phyloP scores from a whole-genome alignment of 2,113 vertebrate species.

The Epinephelus fuscoguttatus region DNA sequence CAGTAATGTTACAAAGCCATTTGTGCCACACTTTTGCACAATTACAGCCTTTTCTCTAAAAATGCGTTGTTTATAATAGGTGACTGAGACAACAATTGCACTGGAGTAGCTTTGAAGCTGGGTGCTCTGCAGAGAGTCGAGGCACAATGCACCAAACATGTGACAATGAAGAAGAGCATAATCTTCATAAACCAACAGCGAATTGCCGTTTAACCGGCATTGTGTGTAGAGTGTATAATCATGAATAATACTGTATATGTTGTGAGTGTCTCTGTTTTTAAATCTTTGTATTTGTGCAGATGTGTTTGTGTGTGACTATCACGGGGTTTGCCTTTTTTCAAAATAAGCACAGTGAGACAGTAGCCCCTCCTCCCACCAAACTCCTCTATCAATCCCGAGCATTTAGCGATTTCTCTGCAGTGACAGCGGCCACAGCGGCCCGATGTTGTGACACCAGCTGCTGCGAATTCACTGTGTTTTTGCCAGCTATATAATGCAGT shows the following conservation, averaged over 20 bases:
- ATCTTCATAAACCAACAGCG: conserved; percentile 73
- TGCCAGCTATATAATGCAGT: conserved; percentile 50
- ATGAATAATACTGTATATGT: conserved; percentile 50
- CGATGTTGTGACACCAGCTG: conserved; percentile 59
- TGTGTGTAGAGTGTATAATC: conserved; percentile 47
- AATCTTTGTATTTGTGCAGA: conserved; percentile 42
- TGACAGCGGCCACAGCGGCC: conserved; percentile 28
- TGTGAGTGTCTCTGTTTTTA: conserved; percentile 49
- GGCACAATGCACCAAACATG: conserved; percentile 64
- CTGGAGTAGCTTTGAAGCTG: conserved; percentile 77
- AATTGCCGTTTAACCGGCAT: conserved; percentile 62
- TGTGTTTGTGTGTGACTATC: conserved; percentile 23
- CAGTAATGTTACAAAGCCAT: conserved; percentile 83
- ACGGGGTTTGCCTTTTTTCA: conserved; percentile 51
- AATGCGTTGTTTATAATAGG: conserved; percentile 82
- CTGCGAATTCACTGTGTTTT: conserved; percentile 59
- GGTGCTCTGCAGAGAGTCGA: conserved; percentile 53
- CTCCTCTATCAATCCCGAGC: conserved; percentile 56
- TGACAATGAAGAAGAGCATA: conserved; percentile 68
- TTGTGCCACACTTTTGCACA: conserved; percentile 81
- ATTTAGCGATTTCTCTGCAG: conserved; percentile 52
- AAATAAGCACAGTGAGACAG: conserved; percentile 43
- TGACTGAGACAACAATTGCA: conserved; percentile 80
- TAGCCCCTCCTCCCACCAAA: conserved; percentile 37
- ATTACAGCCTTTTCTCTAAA: conserved; percentile 81